Evolutionary conservation across 2,797 vertebrate species (phyloP), one percentile per base, ranked within the genome.

Genomic region (Hipposideros larvatus): DNA sequence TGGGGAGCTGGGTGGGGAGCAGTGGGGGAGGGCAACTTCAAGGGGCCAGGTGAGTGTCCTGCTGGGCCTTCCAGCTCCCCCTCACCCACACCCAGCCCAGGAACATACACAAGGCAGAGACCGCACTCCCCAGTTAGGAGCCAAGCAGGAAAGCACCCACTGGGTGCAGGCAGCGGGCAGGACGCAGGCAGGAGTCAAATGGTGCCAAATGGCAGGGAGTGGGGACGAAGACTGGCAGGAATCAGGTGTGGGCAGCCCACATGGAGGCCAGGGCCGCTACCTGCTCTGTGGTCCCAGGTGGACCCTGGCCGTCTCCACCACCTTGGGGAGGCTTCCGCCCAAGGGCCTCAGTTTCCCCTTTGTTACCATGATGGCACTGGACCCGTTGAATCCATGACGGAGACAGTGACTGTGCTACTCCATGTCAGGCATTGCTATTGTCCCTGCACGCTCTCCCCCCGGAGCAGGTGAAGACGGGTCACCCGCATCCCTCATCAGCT

Each of bases 321-420:
- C 46, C 24, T 51, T 37, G 57, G 41, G 48, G 43, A 11, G 1
- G 21, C 19, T 41, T 59, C 15, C 4, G 4, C 16, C 24, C 5
- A 2, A 43, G 5, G 8, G 7, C 19, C 71, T 91, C 73, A 2
- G 68, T 59, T 88, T 73, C 55, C 55, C 18, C 37, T 34, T 13
- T 71, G 57, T 63, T 19, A 73, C 46, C 16, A 10, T 2, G 4
- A 31, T 1, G 11, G 4, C 4, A 1, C 16, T 37, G 6, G 22
- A 74, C 24, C 34, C 0, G 0, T 1, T 2, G 16, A 46, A 43
- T 11, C n/a, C 5, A 0, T 0, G 2, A 0, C 7, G 59, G 51
- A 43, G 24, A 63, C 3, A 9, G 4, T 0, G 37, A 63, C 0
- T 0, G 2, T 21, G 34, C 74, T 28, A 2, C 22, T 46, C 24